Conservation (phyloP, 2,888 invertebrate genomes). For the Drosophila pseudotalamancana region DNA sequence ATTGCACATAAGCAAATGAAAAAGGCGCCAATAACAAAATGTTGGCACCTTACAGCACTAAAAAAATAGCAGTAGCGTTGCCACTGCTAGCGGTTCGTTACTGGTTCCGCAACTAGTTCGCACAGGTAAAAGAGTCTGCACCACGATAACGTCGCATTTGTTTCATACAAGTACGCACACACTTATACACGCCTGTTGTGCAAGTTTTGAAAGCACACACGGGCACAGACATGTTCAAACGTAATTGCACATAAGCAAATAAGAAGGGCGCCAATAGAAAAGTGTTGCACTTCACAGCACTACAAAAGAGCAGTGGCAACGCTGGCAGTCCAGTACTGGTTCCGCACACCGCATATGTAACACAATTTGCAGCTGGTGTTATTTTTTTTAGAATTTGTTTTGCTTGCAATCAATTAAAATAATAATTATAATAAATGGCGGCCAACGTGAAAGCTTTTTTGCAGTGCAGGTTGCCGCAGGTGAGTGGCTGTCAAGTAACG, state of each 20-base stretch:
- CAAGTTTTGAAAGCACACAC: not conserved
- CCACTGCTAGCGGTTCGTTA: not conserved
- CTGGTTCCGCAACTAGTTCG: not conserved
- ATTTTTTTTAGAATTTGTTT: slow-evolving; percentile 20
- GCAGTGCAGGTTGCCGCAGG: slow-evolving; percentile 38
- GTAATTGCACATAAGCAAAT: too few species aligned
- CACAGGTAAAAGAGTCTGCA: not conserved
- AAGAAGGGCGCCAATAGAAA: slow-evolving; percentile 12
- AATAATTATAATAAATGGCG: slow-evolving; percentile 39
- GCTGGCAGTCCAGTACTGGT: not conserved
- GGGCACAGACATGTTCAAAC: not conserved
- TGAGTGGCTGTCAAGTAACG: not conserved
- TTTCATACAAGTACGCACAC: not conserved
- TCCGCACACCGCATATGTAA: slow-evolving; percentile 48
- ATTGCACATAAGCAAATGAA: not conserved
- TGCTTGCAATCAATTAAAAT: not conserved
- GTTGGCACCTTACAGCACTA: slow-evolving; percentile 15
- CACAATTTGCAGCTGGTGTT: slow-evolving; percentile 23
- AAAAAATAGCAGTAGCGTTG: too few species aligned
- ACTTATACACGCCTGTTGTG: too few species aligned
- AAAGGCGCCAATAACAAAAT: slow-evolving; percentile 25
- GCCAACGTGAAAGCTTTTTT: slow-evolving; percentile 14
- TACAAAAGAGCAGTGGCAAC: slow-evolving; percentile 18
- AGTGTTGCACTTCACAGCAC: slow-evolving; percentile 5
- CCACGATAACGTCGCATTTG: too few species aligned